These are phyloP conservation scores for Saturnia pavonia DNA, from an alignment of 2,888 invertebrate genomes.

Conservation along the genomic window DNA sequence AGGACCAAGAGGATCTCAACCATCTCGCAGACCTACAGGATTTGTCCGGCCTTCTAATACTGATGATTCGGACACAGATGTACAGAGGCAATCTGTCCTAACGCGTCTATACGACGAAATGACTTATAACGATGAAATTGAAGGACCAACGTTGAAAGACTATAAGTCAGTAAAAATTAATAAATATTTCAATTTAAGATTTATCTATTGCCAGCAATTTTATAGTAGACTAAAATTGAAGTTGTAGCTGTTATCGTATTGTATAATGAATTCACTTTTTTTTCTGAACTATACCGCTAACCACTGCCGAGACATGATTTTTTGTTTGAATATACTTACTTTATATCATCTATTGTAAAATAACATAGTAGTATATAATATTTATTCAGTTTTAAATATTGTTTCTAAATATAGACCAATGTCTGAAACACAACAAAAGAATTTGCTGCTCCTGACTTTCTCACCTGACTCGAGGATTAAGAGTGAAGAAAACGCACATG, in stretches of 20 bases:
- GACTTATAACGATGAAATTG: constrained; percentile 29
- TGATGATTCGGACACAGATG: constrained; percentile 35
- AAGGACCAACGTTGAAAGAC: constrained; percentile 59
- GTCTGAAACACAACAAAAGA: constrained; percentile 37
- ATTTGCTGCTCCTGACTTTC: constrained; percentile 43
- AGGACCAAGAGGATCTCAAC: constrained; percentile 23
- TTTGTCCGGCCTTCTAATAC: constrained; percentile 32
- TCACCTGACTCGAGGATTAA: constrained; percentile 39
- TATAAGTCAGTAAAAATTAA: constrained; percentile 45
- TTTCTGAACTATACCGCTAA: not conserved
- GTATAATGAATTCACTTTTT: not conserved
- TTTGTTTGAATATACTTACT: not conserved
- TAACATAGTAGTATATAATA: no score
- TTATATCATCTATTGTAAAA: no score
- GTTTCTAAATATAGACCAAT: constrained; percentile 37
- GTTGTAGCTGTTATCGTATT: not conserved
- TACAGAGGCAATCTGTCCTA: constrained; percentile 47
- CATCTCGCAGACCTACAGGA: constrained; percentile 41
- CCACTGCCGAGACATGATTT: not conserved
- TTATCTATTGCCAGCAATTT: not conserved
- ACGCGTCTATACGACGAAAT: constrained; percentile 52
- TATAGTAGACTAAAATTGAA: not conserved
- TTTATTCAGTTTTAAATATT: not conserved
- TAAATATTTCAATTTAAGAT: not conserved
- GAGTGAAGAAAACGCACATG: constrained; percentile 37